phyloP scores from a whole-genome alignment of 1,140 invertebrate species.

The Lepeophtheirus salmonis region DNA sequence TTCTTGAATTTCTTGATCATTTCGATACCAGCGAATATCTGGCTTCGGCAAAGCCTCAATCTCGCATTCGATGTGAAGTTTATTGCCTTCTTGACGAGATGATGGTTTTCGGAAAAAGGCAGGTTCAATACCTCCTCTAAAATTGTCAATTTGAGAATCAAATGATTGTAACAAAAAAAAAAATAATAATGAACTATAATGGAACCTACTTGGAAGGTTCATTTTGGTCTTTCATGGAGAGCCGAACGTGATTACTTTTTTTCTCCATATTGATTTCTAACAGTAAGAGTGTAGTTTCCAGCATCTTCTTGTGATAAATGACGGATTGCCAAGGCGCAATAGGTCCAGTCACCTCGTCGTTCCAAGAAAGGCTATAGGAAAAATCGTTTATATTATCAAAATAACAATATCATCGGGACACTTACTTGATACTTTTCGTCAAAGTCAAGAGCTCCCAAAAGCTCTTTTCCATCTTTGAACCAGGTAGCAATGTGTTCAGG shows the following conservation, averaged over 20 bases:
- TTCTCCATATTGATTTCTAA: conserved; percentile 17
- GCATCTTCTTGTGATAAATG: conserved; percentile 17
- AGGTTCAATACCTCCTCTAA: conserved; percentile 15
- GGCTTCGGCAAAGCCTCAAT: conserved; percentile 16
- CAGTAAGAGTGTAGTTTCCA: conserved; percentile 14
- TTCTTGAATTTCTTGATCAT: conserved; percentile 2
- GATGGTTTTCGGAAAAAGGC: conserved; percentile 14
- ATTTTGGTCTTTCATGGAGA: conserved; percentile 18
- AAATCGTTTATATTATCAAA: background rate
- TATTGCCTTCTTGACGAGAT: conserved; percentile 15
- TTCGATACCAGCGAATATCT: conserved; percentile 11
- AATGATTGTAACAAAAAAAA: background rate
- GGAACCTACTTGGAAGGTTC: conserved; percentile 11
- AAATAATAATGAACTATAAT: background rate
- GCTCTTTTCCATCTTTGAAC: conserved; percentile 14
- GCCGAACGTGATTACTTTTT: conserved; percentile 15
- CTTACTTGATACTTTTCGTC: conserved; percentile 17
- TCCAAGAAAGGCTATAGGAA: conserved; percentile 14
- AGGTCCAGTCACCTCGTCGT: conserved; percentile 17
- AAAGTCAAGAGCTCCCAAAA: conserved; percentile 11
- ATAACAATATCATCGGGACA: background rate
- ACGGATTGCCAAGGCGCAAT: conserved; percentile 16
- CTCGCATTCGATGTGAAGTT: conserved; percentile 18
- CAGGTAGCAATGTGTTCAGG: conserved; percentile 18
- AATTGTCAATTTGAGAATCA: background rate